Percentiles rank a stretch among this genome's conserved stretches.
These are phyloP conservation scores for Archips xylosteana DNA, from an alignment of 2,888 invertebrate genomes.

Conservation along the genomic window DNA sequence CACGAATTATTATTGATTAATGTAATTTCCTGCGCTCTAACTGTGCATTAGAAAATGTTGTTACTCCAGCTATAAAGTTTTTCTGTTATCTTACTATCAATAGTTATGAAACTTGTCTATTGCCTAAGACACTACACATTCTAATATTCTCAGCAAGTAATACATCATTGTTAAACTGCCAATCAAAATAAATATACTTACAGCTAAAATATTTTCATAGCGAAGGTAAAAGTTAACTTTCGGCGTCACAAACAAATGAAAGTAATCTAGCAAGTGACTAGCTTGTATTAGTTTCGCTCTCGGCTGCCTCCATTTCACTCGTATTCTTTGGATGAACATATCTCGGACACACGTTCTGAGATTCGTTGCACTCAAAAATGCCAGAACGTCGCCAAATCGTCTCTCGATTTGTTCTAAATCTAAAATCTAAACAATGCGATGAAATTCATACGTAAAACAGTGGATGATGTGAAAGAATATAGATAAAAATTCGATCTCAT, in stretches of 20 bases:
- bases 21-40: background rate
- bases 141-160: background rate
- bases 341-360: slow-evolving; percentile 1
- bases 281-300: slow-evolving; percentile 79
- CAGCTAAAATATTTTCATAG: slow-evolving; percentile 59
- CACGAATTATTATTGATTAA: too few species aligned
- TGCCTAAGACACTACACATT: background rate
- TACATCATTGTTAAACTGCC: slow-evolving; percentile 16
- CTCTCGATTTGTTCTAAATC: background rate
- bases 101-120: background rate
- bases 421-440: background rate
- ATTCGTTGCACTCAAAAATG: slow-evolving; percentile 19
- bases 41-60: background rate
- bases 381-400: background rate
- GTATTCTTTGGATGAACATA: slow-evolving; percentile 26
- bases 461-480: background rate
- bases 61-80: background rate
- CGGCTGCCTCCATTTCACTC: slow-evolving; percentile 57
- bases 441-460: background rate
- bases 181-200: slow-evolving; percentile 27
- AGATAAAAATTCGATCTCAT: background rate
- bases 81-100: background rate
- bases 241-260: slow-evolving; percentile 77
- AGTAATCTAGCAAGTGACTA: slow-evolving; percentile 69
- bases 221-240: slow-evolving; percentile 83